A percentile compares a stretch with the other conserved stretches of the same genome.
Conservation (phyloP, 1,140 invertebrate genomes). For the Battus philenor region DNA sequence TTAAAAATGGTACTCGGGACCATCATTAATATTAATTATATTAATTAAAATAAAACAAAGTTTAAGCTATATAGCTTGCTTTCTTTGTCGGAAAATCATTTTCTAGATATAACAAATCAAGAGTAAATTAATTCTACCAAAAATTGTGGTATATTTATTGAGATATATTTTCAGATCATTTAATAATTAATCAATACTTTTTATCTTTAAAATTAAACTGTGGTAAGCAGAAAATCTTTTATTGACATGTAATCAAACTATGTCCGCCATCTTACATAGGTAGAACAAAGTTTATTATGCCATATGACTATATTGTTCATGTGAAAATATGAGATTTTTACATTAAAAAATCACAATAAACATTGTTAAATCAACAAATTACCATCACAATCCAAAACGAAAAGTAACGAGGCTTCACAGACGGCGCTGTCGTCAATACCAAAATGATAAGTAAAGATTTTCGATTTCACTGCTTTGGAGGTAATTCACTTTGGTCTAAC, state of each 20-base stretch:
- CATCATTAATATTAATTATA: too few relatives aligned
- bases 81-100: too few relatives aligned
- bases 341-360: slow-evolving; percentile 23
- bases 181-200: too few relatives aligned
- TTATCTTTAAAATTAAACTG: too few relatives aligned
- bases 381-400: slow-evolving; percentile 40
- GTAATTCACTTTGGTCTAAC: not conserved
- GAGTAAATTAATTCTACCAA: too few relatives aligned
- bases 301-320: not conserved
- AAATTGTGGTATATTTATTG: too few relatives aligned
- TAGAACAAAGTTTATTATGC: not conserved
- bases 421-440: slow-evolving; percentile 53
- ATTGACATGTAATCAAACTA: slow-evolving; percentile 15
- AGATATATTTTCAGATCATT: too few relatives aligned
- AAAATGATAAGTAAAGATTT: slow-evolving; percentile 15
- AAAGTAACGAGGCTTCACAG: slow-evolving; percentile 46
- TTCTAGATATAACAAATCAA: too few relatives aligned
- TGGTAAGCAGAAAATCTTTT: too few relatives aligned
- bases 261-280: slow-evolving; percentile 38
- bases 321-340: not conserved
- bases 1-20: too few relatives aligned
- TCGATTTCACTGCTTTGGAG: slow-evolving; percentile 3
- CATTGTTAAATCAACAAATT: slow-evolving; percentile 36
- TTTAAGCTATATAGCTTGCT: too few relatives aligned
- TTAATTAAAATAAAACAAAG: too few relatives aligned